Evolutionary conservation across 2,113 vertebrate genomes (phyloP).

Genomic region (Vulpes lagopus): DNA sequence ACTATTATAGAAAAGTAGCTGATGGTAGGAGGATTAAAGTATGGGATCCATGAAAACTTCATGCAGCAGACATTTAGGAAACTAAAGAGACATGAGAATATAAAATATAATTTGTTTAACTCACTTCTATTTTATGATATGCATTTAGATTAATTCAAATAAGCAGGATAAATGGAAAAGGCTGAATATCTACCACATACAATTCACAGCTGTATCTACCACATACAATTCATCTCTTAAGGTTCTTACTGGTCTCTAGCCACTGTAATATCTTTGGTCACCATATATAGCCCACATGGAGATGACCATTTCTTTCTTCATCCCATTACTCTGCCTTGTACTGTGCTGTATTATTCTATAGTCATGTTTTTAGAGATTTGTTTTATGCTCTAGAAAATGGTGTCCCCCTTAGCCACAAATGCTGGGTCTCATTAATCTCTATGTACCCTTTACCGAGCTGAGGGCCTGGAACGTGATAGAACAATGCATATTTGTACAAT

Average conservation of each 20-base stretch:
- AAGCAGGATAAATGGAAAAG: not conserved
- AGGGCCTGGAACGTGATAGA: not conserved
- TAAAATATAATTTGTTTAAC: not conserved
- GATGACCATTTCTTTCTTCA: not conserved
- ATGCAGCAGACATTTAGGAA: not conserved
- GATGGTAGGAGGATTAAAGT: not conserved
- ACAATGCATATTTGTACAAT: not conserved
- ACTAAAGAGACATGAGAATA: not conserved
- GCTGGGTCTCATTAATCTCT: not conserved
- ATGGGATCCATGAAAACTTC: not conserved
- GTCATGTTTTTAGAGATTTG: not conserved
- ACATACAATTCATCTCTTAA: not conserved
- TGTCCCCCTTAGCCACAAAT: not conserved
- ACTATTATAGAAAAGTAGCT: not conserved
- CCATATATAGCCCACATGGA: not conserved
- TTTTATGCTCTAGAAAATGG: not conserved
- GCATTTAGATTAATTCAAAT: not conserved
- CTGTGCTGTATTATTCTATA: not conserved
- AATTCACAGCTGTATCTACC: not conserved
- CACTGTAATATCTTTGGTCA: not conserved
- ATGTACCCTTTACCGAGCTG: not conserved
- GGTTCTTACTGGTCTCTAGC: not conserved
- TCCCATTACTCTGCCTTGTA: not conserved
- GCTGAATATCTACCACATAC: not conserved
- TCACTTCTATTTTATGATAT: not conserved